Conservation (phyloP, 2,888 invertebrate species). For the Plutella xylostella region DNA sequence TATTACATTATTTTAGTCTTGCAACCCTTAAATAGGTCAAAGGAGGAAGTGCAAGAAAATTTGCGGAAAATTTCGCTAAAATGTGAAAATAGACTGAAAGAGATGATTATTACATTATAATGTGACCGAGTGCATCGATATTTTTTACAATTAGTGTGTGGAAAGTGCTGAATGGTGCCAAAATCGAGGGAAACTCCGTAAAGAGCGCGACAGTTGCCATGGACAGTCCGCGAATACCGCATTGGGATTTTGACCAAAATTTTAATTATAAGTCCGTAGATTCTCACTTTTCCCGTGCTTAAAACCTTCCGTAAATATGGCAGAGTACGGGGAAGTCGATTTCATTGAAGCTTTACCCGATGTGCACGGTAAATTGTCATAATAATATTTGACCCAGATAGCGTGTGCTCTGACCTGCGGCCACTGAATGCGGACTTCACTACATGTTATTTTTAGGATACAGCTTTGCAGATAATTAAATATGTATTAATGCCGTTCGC, state of each 20-base stretch:
- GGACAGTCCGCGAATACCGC: conserved; percentile 44
- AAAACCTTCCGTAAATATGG: conserved; percentile 17
- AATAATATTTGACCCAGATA: conserved; percentile 64
- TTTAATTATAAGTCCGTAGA: conserved; percentile 25
- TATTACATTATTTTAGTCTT: conserved; percentile 17
- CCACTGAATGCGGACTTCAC: conserved; percentile 55
- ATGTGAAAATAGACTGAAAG: conserved; percentile 25
- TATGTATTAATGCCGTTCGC: conserved; percentile 58
- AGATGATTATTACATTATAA: neutral
- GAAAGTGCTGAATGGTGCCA: neutral
- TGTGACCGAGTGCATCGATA: neutral
- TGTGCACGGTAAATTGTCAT: conserved; percentile 34
- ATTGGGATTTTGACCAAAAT: conserved; percentile 32
- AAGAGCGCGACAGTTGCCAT: conserved; percentile 38
- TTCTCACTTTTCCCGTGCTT: conserved; percentile 23
- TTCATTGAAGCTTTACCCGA: too few species aligned
- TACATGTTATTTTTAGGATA: conserved; percentile 64
- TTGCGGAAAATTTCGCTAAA: conserved; percentile 24
- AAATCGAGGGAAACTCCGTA: conserved; percentile 12
- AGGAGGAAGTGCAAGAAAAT: conserved; percentile 48
- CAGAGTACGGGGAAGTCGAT: conserved; percentile 20
- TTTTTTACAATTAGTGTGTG: neutral
- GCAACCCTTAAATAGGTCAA: conserved; percentile 45
- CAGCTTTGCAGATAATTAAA: conserved; percentile 66
- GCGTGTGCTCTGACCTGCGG: conserved; percentile 65